Evolutionary conservation across 2,888 invertebrate genomes (phyloP).

Genomic region (Anaspis maculata): DNA sequence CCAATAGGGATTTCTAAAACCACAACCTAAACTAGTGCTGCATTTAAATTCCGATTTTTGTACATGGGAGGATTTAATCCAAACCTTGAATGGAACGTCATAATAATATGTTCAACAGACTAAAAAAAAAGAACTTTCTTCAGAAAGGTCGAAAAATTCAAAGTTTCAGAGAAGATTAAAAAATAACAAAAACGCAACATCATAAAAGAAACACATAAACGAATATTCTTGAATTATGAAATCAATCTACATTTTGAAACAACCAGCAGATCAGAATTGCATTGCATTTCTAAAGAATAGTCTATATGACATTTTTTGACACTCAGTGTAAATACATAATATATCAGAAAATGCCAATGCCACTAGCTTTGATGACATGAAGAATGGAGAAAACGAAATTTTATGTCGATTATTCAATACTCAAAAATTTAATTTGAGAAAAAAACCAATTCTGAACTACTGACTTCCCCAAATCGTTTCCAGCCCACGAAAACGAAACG

Average conservation of each 20-base stretch:
- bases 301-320: no score
- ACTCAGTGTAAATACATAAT: conserved; percentile 11
- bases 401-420: conserved; percentile 17
- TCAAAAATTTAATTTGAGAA: conserved; percentile 5
- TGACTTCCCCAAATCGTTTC: conserved; percentile 39
- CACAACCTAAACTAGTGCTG: no score
- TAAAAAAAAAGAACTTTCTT: no score
- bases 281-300: conserved; percentile 24
- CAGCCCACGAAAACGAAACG: conserved; percentile 40
- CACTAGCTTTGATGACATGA: conserved; percentile 10
- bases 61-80: no score
- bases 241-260: conserved; percentile 38
- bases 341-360: conserved; percentile 20
- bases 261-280: conserved; percentile 42
- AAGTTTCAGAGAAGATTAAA: no score
- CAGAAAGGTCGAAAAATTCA: no score
- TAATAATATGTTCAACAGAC: no score
- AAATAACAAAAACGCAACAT: no score
- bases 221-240: conserved; percentile 43
- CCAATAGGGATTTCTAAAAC: no score
- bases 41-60: no score
- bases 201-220: no score
- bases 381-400: conserved; percentile 6
- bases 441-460: conserved; percentile 39
- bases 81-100: no score